Conservation (phyloP, 2,113 vertebrate species). For the Pavo muticus region DNA sequence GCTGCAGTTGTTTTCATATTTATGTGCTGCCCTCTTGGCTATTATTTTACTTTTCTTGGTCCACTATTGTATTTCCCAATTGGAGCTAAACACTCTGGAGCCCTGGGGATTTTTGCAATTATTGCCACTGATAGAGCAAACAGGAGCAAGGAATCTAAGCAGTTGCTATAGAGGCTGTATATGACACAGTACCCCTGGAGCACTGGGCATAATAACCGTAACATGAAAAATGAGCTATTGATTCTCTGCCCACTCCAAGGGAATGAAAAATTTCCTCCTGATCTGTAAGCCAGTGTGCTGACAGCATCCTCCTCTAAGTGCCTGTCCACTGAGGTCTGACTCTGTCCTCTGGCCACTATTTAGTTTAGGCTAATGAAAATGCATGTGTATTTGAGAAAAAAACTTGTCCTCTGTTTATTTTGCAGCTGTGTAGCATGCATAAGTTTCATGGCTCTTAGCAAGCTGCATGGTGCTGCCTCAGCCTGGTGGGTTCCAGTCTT, state of each 20-base stretch:
- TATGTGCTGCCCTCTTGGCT: background rate
- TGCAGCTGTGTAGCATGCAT: background rate
- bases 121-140: conserved; percentile 53
- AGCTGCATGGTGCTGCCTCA: background rate
- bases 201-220: conserved; percentile 48
- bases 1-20: conserved; percentile 44
- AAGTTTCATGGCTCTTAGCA: background rate
- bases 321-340: background rate
- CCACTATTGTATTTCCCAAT: conserved; percentile 28
- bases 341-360: background rate
- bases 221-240: conserved; percentile 60
- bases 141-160: conserved; percentile 7
- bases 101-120: conserved; percentile 43
- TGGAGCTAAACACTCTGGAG: background rate
- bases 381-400: background rate
- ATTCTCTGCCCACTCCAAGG: conserved; percentile 49
- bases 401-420: background rate
- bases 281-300: background rate
- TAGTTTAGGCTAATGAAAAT: background rate
- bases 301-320: background rate
- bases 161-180: background rate
- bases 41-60: conserved; percentile 25
- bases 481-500: background rate
- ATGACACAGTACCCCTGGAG: background rate
- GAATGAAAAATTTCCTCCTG: conserved; percentile 55